Percentiles rank a stretch among this genome's conserved stretches.
These are phyloP conservation scores for Drosophila truncata DNA, from an alignment of 1,140 invertebrate genomes.

Conservation along the genomic window DNA sequence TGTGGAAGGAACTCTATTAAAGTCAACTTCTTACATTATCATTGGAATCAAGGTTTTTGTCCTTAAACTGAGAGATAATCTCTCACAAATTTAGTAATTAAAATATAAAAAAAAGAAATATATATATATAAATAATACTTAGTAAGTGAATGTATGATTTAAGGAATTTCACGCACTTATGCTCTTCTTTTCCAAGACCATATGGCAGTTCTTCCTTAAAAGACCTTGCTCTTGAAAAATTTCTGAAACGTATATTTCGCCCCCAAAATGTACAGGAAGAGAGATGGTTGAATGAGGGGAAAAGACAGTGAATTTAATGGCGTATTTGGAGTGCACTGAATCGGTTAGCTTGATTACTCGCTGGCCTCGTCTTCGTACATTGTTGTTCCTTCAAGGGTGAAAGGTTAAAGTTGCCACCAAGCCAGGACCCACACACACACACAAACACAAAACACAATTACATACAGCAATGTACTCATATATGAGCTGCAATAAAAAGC, in stretches of 20 bases:
- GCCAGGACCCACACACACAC: background rate
- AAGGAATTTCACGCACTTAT: background rate
- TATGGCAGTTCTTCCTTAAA: background rate
- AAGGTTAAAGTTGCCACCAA: conserved; percentile 56
- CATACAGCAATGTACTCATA: conserved; percentile 22
- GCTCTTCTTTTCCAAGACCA: background rate
- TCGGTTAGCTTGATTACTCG: conserved; percentile 72
- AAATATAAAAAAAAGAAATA: background rate
- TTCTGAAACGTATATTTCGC: background rate
- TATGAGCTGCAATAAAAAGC: conserved; percentile 54
- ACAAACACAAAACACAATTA: conserved; percentile 1
- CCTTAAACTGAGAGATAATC: too few species aligned
- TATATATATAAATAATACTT: background rate
- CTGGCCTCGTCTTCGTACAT: conserved; percentile 44
- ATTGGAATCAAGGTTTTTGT: too few species aligned
- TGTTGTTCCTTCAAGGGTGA: conserved; percentile 57
- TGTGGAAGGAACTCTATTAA: background rate
- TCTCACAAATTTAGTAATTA: background rate
- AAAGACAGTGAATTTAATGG: conserved; percentile 16
- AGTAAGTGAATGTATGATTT: background rate
- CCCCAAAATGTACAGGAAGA: background rate
- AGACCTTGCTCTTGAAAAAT: background rate
- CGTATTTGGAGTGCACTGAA: conserved; percentile 70
- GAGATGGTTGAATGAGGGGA: background rate
- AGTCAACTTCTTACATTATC: too few species aligned